Conservation (phyloP, 2,113 vertebrate species). For the Chloroceryle aenea region DNA sequence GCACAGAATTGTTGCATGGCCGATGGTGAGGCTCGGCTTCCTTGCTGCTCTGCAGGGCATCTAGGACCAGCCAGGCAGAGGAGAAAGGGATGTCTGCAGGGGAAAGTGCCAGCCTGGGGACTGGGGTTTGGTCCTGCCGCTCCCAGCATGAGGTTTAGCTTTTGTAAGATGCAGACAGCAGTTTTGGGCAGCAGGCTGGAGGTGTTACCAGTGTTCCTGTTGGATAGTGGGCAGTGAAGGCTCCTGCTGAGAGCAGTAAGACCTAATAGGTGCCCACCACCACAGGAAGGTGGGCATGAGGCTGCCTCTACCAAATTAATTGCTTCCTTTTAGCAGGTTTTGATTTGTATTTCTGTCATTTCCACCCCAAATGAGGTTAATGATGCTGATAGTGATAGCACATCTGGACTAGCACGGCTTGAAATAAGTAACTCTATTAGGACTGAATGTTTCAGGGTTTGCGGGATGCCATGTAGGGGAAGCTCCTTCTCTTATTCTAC, state of each 20-base stretch:
- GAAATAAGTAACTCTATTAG: conserved; percentile 52
- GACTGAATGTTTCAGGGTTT: not conserved
- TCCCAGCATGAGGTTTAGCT: not conserved
- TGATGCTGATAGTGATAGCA: conserved; percentile 3
- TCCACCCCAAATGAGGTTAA: conserved; percentile 36
- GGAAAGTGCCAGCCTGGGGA: not conserved
- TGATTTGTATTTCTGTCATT: conserved; percentile 15
- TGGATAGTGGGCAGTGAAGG: not conserved
- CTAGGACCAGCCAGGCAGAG: not conserved
- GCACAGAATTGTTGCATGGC: not conserved
- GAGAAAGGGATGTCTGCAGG: not conserved
- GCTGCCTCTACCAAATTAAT: conserved; percentile 21
- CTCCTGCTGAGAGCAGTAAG: not conserved
- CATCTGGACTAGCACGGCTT: conserved; percentile 34
- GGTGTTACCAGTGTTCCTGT: not conserved
- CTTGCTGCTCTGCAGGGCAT: not conserved
- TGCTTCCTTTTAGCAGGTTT: conserved; percentile 19
- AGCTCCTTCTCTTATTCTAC: conserved; percentile 20
- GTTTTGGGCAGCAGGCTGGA: not conserved
- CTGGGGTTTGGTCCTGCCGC: not conserved
- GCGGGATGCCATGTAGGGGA: not conserved
- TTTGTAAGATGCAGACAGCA: not conserved
- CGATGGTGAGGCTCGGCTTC: not conserved
- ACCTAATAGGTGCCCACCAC: not conserved
- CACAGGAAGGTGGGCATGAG: not conserved